These are phyloP conservation scores for Anoura caudifer DNA, from an alignment of 2,113 vertebrate genomes.

Conservation along the genomic window DNA sequence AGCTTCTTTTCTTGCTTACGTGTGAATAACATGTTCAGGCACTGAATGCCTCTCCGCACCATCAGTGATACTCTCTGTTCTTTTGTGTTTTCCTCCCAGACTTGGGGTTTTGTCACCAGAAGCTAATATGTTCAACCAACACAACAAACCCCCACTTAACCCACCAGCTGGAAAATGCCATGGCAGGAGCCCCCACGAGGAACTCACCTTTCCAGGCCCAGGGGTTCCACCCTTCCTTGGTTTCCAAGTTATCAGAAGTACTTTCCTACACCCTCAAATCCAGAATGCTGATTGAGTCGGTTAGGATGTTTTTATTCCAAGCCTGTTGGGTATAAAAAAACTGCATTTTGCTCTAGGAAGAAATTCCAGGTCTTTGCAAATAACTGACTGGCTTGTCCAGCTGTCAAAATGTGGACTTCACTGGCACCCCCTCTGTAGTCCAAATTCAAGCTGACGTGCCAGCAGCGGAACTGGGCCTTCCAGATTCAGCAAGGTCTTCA, in stretches of 20 bases:
- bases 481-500: constrained; percentile 39
- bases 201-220: background rate
- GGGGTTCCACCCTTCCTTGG: background rate
- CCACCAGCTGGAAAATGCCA: background rate
- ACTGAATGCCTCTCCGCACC: background rate
- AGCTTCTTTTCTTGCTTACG: background rate
- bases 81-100: background rate
- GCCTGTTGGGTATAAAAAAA: background rate
- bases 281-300: background rate
- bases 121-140: background rate
- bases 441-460: background rate
- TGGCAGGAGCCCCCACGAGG: too few relatives aligned
- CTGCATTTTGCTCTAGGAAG: constrained; percentile 34
- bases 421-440: constrained; percentile 9
- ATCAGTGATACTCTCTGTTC: background rate
- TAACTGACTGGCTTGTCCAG: constrained; percentile 49
- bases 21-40: background rate
- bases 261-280: background rate
- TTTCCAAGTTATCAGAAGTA: background rate
- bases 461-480: background rate
- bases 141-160: background rate
- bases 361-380: constrained; percentile 42
- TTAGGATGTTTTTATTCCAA: constrained; percentile 27
- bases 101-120: background rate
- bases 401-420: background rate